Conservation (phyloP, 2,113 vertebrate genomes). For the Cervus canadensis region DNA sequence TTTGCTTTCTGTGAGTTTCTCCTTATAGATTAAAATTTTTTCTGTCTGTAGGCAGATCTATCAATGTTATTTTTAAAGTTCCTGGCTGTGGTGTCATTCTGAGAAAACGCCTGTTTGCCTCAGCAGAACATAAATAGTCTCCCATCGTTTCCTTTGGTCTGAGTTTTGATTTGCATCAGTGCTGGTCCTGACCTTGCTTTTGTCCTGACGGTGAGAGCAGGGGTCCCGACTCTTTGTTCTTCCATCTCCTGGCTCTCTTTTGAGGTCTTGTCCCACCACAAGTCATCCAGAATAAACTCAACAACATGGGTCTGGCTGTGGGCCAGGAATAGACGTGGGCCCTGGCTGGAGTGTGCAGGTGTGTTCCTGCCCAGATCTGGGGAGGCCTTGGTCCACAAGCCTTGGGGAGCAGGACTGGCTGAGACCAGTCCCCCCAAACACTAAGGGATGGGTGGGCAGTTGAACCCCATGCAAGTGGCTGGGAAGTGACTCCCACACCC, state of each 20-base stretch:
- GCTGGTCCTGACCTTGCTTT: neutral
- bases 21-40: rapidly evolving
- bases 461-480: neutral
- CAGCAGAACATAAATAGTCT: neutral
- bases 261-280: too few relatives aligned
- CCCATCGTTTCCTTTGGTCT: neutral
- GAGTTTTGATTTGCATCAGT: rapidly evolving
- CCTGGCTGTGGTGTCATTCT: neutral
- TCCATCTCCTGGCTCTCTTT: neutral
- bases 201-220: neutral
- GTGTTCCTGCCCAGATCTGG: neutral
- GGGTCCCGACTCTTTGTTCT: neutral
- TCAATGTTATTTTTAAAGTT: neutral
- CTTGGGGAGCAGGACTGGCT: too few relatives aligned
- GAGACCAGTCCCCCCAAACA: rapidly evolving
- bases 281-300: neutral
- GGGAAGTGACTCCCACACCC: rapidly evolving
- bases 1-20: neutral
- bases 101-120: neutral
- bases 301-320: rapidly evolving
- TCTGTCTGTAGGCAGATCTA: neutral
- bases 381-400: neutral
- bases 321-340: rapidly evolving
- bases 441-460: rapidly evolving
- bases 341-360: too few relatives aligned